A percentile compares a stretch with the other conserved stretches of the same genome.
Conservation (phyloP, 2,113 vertebrate species). For the Mesoclemmys tuberculata region DNA sequence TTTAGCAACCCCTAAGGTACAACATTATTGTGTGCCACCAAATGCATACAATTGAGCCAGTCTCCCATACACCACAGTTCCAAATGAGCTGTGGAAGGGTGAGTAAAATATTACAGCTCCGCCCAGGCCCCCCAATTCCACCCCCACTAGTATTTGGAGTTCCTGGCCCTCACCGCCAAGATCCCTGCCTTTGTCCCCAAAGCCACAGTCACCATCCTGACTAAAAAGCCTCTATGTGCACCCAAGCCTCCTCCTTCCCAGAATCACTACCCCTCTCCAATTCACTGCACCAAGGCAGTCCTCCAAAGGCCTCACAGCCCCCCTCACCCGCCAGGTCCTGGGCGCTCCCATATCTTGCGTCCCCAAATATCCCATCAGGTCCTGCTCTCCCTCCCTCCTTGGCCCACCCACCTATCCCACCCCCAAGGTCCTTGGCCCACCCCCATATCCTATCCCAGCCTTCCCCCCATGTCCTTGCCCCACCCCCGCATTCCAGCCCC, state of each 20-base stretch:
- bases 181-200: accelerated
- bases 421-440: not conserved
- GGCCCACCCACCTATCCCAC: not conserved
- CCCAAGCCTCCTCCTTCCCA: too few relatives aligned
- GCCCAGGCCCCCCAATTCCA: not conserved
- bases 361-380: too few relatives aligned
- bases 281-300: not conserved
- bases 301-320: too few relatives aligned
- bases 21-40: not conserved
- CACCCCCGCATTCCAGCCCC: too few relatives aligned
- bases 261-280: not conserved
- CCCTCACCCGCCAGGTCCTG: not conserved
- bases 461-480: too few relatives aligned
- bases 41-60: accelerated
- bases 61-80: not conserved
- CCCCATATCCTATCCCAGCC: too few relatives aligned
- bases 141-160: accelerated
- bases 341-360: too few relatives aligned
- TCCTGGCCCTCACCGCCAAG: not conserved
- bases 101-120: not conserved
- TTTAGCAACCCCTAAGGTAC: accelerated
- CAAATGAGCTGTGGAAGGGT: accelerated
- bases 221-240: not conserved
- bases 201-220: accelerated
- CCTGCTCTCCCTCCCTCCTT: not conserved